phyloP scores from a whole-genome alignment of 1,140 invertebrate genomes.

The Sycophaga agraensis region DNA sequence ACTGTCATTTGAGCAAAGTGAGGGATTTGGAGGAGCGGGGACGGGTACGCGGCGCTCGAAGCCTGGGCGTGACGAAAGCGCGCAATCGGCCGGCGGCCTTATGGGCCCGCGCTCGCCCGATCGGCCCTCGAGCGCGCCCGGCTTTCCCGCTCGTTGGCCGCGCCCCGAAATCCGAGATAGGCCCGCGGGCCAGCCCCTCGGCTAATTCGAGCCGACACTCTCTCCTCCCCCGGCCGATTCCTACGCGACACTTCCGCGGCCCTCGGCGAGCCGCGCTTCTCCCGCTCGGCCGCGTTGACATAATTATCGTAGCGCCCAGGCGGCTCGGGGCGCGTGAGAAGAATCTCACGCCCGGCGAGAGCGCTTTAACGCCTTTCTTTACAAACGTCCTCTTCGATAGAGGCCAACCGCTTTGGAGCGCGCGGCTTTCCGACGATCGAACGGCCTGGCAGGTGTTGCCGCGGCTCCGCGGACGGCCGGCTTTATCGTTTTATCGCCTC shows the following conservation, averaged over 20 bases:
- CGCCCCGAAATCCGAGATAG: conserved; percentile 52
- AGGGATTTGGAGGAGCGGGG: too few species aligned
- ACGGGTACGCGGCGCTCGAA: too few species aligned
- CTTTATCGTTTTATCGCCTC: too few species aligned
- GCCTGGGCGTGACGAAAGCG: too few species aligned
- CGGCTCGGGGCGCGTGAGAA: neutral
- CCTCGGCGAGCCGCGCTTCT: neutral
- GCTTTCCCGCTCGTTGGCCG: conserved; percentile 41
- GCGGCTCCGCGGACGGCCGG: too few species aligned
- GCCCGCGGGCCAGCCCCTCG: conserved; percentile 36
- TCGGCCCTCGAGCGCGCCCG: conserved; percentile 2
- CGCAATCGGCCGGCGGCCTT: too few species aligned
- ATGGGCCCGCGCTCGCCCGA: neutral
- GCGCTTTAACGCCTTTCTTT: too few species aligned
- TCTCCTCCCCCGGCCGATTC: conserved; percentile 36
- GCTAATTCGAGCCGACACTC: conserved; percentile 52
- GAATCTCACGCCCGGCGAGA: conserved; percentile 18
- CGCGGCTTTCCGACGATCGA: too few species aligned
- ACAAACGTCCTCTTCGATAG: too few species aligned
- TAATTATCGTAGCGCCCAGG: neutral
- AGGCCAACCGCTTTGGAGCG: too few species aligned
- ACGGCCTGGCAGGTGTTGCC: too few species aligned
- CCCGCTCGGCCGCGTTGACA: neutral
- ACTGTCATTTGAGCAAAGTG: too few species aligned
- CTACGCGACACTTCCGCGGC: conserved; percentile 31